phyloP scores from a whole-genome alignment of 2,888 invertebrate genomes.

The Panorpa germanica region DNA sequence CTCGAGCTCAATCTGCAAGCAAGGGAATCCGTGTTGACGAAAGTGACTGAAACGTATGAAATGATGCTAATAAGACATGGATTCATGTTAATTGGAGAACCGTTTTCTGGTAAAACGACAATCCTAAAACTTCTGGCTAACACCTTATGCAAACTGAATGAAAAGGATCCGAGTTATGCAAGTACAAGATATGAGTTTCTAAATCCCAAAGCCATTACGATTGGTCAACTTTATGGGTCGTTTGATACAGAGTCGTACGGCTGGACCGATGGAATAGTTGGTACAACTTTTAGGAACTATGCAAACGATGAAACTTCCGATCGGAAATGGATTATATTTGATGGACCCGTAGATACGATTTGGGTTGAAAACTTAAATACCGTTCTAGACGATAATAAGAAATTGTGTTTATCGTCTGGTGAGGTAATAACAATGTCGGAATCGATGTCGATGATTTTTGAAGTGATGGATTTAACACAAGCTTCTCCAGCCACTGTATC shows the following conservation, averaged over 20 bases:
- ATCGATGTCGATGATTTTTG: conserved; percentile 75
- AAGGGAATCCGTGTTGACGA: conserved; percentile 52
- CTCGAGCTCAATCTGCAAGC: conserved; percentile 49
- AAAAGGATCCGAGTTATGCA: conserved; percentile 28
- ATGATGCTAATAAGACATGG: conserved; percentile 91
- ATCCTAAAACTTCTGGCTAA: conserved; percentile 58
- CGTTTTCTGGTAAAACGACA: conserved; percentile 64
- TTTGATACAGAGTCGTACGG: conserved; percentile 85
- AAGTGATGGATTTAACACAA: conserved; percentile 70
- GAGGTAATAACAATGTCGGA: conserved; percentile 70
- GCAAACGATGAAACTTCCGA: conserved; percentile 53
- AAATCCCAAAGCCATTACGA: conserved; percentile 84
- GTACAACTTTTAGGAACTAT: conserved; percentile 58
- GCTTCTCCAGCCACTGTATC: conserved; percentile 78
- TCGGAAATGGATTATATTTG: conserved; percentile 80
- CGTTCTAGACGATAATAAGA: conserved; percentile 74
- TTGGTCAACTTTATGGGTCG: conserved; percentile 82
- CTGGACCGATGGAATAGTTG: conserved; percentile 77
- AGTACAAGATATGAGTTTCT: conserved; percentile 58
- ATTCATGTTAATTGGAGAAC: conserved; percentile 80
- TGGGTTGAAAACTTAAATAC: conserved; percentile 90
- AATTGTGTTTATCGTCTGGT: conserved; percentile 70
- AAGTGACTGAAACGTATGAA: conserved; percentile 83
- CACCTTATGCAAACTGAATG: conserved; percentile 47
- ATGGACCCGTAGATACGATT: conserved; percentile 75